phyloP scores from a whole-genome alignment of 2,113 vertebrate species.

The Erinaceus europaeus region DNA sequence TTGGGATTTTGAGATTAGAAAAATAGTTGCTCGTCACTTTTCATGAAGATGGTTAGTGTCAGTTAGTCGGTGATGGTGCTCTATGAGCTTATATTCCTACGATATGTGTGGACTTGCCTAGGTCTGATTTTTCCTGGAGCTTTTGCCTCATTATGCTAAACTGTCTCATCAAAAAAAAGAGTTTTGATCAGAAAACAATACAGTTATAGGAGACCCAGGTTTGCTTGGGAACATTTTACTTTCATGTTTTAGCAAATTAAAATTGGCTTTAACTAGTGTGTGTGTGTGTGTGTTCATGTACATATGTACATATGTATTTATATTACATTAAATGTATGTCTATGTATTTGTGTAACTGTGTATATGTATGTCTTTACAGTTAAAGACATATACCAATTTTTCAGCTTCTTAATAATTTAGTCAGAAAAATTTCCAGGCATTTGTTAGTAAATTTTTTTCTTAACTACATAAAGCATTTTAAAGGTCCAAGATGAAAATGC shows the following conservation, averaged over 20 bases:
- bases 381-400: constrained; percentile 12
- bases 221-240: neutral
- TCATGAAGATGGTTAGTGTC: neutral
- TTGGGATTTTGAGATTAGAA: constrained; percentile 31
- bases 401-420: neutral
- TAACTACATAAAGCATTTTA: neutral
- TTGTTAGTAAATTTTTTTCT: neutral
- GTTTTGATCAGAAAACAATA: neutral
- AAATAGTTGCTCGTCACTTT: neutral
- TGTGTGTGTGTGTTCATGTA: neutral
- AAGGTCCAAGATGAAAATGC: neutral
- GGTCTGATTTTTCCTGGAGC: neutral
- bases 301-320: neutral
- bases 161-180: neutral
- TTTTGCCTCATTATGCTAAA: neutral
- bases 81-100: neutral
- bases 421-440: neutral
- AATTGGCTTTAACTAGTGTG: neutral
- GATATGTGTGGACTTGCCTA: neutral
- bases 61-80: neutral
- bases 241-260: constrained; percentile 2
- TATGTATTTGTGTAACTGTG: neutral
- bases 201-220: neutral
- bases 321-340: neutral
- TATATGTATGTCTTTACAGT: neutral